Percentiles rank a stretch among this genome's conserved stretches.
Evolutionary conservation across 2,888 invertebrate species (phyloP).

Genomic region (Drosophila eohydei): DNA sequence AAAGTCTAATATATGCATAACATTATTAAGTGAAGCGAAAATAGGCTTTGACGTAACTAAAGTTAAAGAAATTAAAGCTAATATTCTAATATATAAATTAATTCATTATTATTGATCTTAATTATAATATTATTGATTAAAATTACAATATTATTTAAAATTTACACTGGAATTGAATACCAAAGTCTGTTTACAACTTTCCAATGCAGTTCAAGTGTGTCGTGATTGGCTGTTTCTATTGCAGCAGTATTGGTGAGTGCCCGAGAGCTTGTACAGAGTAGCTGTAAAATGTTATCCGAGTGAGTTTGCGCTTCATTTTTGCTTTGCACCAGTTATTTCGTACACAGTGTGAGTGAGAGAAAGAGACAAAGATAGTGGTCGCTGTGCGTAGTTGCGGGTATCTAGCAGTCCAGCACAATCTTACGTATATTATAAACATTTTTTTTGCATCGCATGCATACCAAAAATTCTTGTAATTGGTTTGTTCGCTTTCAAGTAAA

Average conservation of each 20-base stretch:
- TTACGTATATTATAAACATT: no score
- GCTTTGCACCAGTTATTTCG: neutral
- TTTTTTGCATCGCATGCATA: slow-evolving; percentile 2
- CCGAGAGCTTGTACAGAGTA: neutral
- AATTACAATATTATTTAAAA: no score
- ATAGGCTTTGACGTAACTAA: neutral
- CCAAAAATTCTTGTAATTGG: slow-evolving; percentile 46
- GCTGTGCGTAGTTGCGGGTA: neutral
- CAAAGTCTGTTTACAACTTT: neutral
- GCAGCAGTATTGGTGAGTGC: neutral
- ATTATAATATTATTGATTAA: no score
- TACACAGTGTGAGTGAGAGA: neutral
- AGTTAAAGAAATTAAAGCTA: neutral
- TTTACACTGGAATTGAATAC: neutral
- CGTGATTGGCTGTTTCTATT: neutral
- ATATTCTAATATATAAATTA: neutral
- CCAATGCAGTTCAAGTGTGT: neutral
- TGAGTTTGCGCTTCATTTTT: neutral
- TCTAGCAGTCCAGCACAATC: neutral
- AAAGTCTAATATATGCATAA: neutral
- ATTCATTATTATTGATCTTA: no score
- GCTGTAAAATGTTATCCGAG: neutral
- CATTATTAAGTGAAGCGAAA: neutral
- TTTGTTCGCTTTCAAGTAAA: slow-evolving; percentile 43
- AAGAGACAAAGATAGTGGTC: neutral